Evolutionary conservation across 1,140 invertebrate species (phyloP).

Genomic region (Apis laboriosa): DNA sequence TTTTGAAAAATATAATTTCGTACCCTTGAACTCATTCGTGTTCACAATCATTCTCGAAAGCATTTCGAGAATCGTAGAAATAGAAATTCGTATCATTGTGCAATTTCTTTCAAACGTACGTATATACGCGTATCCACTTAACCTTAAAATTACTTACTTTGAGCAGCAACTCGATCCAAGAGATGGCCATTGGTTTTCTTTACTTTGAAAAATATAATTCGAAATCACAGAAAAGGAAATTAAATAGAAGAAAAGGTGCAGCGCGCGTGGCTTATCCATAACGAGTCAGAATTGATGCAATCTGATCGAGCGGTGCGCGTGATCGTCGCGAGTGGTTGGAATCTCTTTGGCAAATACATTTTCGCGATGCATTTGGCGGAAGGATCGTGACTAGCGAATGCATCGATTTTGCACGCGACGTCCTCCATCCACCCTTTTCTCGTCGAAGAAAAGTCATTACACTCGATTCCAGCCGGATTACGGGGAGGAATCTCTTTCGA

Average conservation of each 20-base stretch:
- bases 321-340: not conserved
- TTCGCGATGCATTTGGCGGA: not conserved
- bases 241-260: not conserved
- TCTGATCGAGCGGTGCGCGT: not conserved
- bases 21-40: no score
- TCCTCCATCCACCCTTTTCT: not conserved
- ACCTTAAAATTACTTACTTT: no score
- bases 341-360: not conserved
- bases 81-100: no score
- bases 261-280: not conserved
- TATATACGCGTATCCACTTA: no score
- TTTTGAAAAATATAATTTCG: no score
- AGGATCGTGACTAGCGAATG: not conserved
- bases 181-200: no score
- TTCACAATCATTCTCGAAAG: no score
- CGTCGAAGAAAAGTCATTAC: conserved; percentile 17
- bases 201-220: not conserved
- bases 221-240: not conserved
- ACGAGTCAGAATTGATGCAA: not conserved
- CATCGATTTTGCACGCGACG: not conserved
- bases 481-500: conserved; percentile 44
- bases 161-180: no score
- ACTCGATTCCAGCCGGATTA: conserved; percentile 40
- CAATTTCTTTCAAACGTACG: no score
- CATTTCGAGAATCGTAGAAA: no score